Evolutionary conservation across 92 coral and sea anemone species (phyloP).

Genomic region (Zoanthus gigantus): DNA sequence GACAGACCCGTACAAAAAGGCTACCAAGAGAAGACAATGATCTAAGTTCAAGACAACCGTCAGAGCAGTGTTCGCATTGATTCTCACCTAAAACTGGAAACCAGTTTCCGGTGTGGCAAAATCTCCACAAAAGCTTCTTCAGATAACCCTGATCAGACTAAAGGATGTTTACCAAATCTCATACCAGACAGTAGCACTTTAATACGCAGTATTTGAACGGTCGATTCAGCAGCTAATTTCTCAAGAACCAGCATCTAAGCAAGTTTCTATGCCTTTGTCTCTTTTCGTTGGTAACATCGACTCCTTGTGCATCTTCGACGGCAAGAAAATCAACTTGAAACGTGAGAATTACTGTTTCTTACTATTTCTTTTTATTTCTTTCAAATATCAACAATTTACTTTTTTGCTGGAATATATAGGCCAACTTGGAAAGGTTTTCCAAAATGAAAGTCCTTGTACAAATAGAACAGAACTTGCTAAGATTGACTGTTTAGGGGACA

Average conservation of each 20-base stretch:
- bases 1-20: conserved; percentile 31
- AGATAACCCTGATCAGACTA: background rate
- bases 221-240: background rate
- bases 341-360: background rate
- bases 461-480: no score
- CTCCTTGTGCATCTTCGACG: background rate
- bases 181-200: background rate
- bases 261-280: background rate
- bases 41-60: background rate
- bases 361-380: background rate
- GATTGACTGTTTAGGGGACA: no score
- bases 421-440: background rate
- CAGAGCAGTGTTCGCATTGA: no score
- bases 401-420: background rate
- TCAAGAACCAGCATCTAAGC: no score
- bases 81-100: no score
- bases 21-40: conserved; percentile 33
- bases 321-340: background rate
- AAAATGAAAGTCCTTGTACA: background rate
- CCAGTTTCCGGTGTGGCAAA: conserved; percentile 40
- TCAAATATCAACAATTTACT: no score
- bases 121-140: conserved; percentile 66
- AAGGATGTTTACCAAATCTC: background rate
- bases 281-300: conserved; percentile 7
- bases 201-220: background rate